These are phyloP conservation scores for Stomatorhinus walkeri DNA, from an alignment of 2,797 vertebrate species.

Conservation along the genomic window DNA sequence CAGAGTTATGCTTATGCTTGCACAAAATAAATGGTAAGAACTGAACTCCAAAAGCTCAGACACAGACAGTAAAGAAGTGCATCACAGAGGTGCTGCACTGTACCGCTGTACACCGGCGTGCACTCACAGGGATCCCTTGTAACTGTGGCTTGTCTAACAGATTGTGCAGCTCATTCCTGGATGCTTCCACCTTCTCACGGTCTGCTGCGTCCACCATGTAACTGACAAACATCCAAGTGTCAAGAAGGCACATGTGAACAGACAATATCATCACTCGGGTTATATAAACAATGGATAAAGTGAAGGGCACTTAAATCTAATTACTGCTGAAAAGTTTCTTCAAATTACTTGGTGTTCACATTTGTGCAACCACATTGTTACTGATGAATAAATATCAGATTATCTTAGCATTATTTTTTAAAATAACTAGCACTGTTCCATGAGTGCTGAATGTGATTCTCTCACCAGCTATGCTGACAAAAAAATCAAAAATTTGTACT, in stretches of 20 bases:
- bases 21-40: neutral
- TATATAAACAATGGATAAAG: neutral
- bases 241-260: neutral
- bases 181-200: slow-evolving; percentile 93
- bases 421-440: neutral
- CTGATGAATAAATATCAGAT: neutral
- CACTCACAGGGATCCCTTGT: slow-evolving; percentile 96
- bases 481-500: neutral
- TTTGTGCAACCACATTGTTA: neutral
- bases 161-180: slow-evolving; percentile 95
- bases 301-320: neutral
- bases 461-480: neutral
- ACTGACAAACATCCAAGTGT: slow-evolving; percentile 49
- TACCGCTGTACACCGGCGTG: neutral
- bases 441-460: neutral
- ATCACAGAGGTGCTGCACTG: neutral
- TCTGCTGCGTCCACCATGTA: slow-evolving; percentile 99
- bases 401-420: neutral
- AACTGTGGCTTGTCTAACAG: slow-evolving; percentile 97
- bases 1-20: neutral
- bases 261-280: neutral
- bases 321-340: neutral
- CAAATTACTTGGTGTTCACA: neutral
- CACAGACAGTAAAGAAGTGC: neutral
- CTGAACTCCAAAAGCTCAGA: neutral